Evolutionary conservation across 1,140 invertebrate genomes (phyloP).

Genomic region (Thalassaphorura encarpata): DNA sequence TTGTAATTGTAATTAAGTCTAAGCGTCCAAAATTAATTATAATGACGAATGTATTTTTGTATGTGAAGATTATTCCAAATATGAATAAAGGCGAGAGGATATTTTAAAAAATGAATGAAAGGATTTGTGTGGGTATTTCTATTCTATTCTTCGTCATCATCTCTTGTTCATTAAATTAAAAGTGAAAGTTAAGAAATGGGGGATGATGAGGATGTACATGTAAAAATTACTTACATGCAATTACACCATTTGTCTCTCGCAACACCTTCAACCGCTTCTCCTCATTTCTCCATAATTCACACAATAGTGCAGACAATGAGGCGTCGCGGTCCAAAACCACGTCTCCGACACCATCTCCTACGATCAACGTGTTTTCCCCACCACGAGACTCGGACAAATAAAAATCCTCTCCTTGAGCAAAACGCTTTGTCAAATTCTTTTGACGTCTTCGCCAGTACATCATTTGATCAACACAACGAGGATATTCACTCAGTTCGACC

Average conservation of each 20-base stretch:
- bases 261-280: slow-evolving; percentile 16
- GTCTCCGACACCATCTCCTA: slow-evolving; percentile 13
- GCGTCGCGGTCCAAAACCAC: neutral
- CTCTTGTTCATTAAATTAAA: neutral
- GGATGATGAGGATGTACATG: too few species aligned
- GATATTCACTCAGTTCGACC: slow-evolving; percentile 24
- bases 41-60: too few species aligned
- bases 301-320: slow-evolving; percentile 13
- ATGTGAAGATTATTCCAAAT: neutral
- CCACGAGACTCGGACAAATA: neutral
- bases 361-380: neutral
- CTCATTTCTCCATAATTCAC: slow-evolving; percentile 25
- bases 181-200: neutral
- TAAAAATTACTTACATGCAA: slow-evolving; percentile 23
- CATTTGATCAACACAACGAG: slow-evolving; percentile 26
- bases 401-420: neutral
- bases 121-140: neutral
- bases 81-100: too few species aligned
- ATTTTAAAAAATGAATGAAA: too few species aligned
- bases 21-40: neutral
- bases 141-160: neutral
- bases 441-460: slow-evolving; percentile 14
- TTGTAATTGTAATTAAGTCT: neutral
- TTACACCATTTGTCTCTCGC: slow-evolving; percentile 16
- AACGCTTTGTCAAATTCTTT: neutral